Percentiles rank a stretch among this genome's conserved stretches.
Evolutionary conservation across 1,140 invertebrate genomes (phyloP).

Genomic region (Muscidifurax raptorellus): DNA sequence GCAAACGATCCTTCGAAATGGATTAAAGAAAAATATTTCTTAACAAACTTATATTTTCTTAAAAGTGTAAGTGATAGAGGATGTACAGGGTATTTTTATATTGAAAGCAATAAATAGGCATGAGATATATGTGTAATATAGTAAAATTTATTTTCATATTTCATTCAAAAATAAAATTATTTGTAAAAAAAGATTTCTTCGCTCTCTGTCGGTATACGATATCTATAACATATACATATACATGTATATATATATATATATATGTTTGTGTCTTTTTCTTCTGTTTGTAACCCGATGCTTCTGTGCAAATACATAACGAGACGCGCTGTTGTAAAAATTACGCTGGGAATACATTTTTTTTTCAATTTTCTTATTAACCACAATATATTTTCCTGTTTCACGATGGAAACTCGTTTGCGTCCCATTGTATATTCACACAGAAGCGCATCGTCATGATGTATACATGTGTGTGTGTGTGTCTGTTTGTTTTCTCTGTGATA

Average conservation of each 20-base stretch:
- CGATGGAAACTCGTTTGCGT: background rate
- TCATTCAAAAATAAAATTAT: slow-evolving; percentile 76
- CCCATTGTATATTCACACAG: slow-evolving; percentile 29
- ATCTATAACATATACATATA: slow-evolving; percentile 62
- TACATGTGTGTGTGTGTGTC: background rate
- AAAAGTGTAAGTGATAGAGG: background rate
- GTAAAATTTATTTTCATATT: slow-evolving; percentile 72
- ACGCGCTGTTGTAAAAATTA: background rate
- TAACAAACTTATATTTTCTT: background rate
- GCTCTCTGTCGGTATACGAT: slow-evolving; percentile 64
- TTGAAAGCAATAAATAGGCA: slow-evolving; percentile 23
- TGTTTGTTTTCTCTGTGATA: slow-evolving; percentile 24
- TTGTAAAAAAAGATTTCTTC: slow-evolving; percentile 74
- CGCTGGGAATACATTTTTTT: slow-evolving; percentile 4
- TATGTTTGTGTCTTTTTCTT: slow-evolving; percentile 11
- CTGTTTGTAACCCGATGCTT: background rate
- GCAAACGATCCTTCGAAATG: no score
- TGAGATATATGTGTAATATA: slow-evolving; percentile 62
- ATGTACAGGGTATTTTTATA: background rate
- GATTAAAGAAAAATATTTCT: background rate
- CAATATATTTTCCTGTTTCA: slow-evolving; percentile 5
- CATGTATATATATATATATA: slow-evolving; percentile 37
- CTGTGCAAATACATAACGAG: slow-evolving; percentile 38
- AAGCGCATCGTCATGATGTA: slow-evolving; percentile 10
- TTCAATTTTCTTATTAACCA: background rate